Conservation (phyloP, 2,888 invertebrate genomes). For the Catocala nupta region DNA sequence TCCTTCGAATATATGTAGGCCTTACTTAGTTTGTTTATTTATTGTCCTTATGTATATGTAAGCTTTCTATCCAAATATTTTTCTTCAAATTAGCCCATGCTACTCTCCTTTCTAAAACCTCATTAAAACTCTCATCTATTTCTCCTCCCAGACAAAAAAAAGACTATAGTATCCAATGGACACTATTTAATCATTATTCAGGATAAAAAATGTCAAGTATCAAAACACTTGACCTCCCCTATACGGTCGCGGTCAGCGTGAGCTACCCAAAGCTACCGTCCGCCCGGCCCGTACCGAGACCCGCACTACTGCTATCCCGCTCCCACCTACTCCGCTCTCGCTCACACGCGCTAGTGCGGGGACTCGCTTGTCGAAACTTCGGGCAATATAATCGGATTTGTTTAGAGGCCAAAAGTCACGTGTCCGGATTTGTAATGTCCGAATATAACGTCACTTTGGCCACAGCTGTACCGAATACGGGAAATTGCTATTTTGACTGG, state of each 20-base stretch:
- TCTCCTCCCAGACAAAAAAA: too few relatives aligned
- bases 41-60: too few relatives aligned
- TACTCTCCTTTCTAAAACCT: too few relatives aligned
- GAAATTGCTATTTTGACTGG: background rate
- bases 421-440: constrained; percentile 43
- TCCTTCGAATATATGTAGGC: too few relatives aligned
- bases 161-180: too few relatives aligned
- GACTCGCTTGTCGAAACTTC: constrained; percentile 44
- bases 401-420: constrained; percentile 44
- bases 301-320: constrained; percentile 41
- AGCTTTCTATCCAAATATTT: too few relatives aligned
- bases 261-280: constrained; percentile 61
- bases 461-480: background rate
- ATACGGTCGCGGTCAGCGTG: constrained; percentile 57
- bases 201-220: constrained; percentile 56
- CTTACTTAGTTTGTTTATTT: too few relatives aligned
- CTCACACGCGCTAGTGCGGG: constrained; percentile 40
- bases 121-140: too few relatives aligned
- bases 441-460: constrained; percentile 2
- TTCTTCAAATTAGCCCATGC: too few relatives aligned
- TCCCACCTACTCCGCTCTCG: constrained; percentile 50
- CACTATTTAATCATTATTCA: too few relatives aligned
- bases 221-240: constrained; percentile 58
- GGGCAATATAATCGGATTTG: constrained; percentile 48
- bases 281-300: constrained; percentile 55